phyloP scores from a whole-genome alignment of 2,888 invertebrate species.

The Meteorus cinctellus region DNA sequence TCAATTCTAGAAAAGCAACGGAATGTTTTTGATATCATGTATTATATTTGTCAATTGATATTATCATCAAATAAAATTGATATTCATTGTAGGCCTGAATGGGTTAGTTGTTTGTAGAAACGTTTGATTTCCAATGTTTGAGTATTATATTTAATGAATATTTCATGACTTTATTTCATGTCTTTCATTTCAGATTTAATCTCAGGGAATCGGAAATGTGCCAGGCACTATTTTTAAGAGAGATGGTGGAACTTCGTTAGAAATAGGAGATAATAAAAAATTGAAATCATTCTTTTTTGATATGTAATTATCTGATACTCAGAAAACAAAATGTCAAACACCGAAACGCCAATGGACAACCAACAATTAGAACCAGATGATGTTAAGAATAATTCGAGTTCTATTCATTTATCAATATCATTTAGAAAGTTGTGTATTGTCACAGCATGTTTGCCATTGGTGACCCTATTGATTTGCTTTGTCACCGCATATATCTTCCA shows the following conservation, averaged over 20 bases:
- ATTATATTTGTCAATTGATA: not conserved
- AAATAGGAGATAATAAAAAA: not conserved
- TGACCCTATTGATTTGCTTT: conserved; percentile 90
- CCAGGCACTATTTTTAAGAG: conserved; percentile 40
- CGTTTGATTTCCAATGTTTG: not conserved
- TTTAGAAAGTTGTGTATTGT: conserved; percentile 87
- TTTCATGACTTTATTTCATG: conserved; percentile 30
- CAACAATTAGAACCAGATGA: conserved; percentile 68
- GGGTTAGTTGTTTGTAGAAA: not conserved
- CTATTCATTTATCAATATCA: conserved; percentile 83
- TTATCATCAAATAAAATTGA: conserved; percentile 12
- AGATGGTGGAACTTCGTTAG: not conserved
- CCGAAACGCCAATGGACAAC: conserved; percentile 29
- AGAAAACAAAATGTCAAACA: conserved; percentile 23
- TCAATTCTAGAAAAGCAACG: conserved; percentile 57
- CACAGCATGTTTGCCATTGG: conserved; percentile 89
- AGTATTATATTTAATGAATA: not conserved
- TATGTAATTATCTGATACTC: not conserved
- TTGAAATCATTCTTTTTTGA: not conserved
- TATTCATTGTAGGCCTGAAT: not conserved
- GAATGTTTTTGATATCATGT: not conserved
- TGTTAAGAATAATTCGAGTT: conserved; percentile 64
- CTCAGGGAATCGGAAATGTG: conserved; percentile 49
- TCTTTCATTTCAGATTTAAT: conserved; percentile 44
- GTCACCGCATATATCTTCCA: conserved; percentile 92